A percentile compares a stretch with the other conserved stretches of the same genome.
These are phyloP conservation scores for Tethya wilhelma DNA, from an alignment of 37 sponge, comb jelly and placozoan species.

Conservation along the genomic window DNA sequence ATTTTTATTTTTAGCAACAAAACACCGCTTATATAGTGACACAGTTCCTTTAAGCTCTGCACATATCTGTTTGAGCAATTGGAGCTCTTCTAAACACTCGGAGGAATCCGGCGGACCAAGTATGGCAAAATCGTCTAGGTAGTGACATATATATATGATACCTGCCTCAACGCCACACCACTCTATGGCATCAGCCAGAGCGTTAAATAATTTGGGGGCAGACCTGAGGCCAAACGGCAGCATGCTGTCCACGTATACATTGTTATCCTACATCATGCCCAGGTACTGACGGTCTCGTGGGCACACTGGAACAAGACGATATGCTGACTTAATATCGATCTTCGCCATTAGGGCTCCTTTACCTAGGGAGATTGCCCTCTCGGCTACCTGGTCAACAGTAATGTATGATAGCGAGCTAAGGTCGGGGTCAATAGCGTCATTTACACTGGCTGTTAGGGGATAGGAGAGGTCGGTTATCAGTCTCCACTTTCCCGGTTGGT, in stretches of 20 bases:
- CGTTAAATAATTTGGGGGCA: constrained; percentile 53
- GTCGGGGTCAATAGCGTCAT: constrained; percentile 34
- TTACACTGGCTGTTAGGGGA: constrained; percentile 33
- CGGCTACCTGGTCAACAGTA: constrained; percentile 33
- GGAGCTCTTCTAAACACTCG: not conserved
- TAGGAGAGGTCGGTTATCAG: constrained; percentile 50
- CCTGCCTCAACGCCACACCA: constrained; percentile 16
- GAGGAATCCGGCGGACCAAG: constrained; percentile 41
- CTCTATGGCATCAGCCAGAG: constrained; percentile 43
- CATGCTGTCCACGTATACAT: constrained; percentile 6
- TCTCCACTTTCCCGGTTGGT: constrained; percentile 47
- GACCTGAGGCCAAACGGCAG: constrained; percentile 57
- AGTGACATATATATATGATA: constrained; percentile 14
- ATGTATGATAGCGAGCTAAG: constrained; percentile 32
- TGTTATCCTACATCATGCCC: constrained; percentile 39
- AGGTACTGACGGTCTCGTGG: constrained; percentile 25
- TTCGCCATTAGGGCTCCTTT: constrained; percentile 42
- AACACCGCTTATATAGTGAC: too few relatives aligned
- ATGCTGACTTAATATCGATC: constrained; percentile 48
- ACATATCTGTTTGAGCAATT: constrained; percentile 9
- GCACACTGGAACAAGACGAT: constrained; percentile 45
- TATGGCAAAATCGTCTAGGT: constrained; percentile 50
- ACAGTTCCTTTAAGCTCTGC: constrained; percentile 22
- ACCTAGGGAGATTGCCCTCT: not conserved
- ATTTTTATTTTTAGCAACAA: too few relatives aligned